Evolutionary conservation across 2,113 vertebrate genomes (phyloP), one percentile per base, ranked within the genome.

Genomic region (Rhodinocichla rosea): DNA sequence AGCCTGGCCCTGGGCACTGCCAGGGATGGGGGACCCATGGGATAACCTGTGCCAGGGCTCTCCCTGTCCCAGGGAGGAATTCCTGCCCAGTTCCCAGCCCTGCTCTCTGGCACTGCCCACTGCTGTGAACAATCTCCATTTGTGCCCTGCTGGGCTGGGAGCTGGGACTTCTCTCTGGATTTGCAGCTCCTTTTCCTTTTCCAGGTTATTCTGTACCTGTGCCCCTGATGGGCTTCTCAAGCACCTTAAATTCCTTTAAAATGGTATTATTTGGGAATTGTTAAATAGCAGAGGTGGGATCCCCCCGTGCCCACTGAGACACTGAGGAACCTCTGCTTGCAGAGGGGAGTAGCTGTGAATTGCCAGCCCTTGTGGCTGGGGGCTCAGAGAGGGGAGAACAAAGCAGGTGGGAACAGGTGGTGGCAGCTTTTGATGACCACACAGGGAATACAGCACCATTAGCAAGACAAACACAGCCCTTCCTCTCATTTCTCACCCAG

Each of bases 361-460:
- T 30, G 19, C 49, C 71, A 52, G 5, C 59, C 63, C 4, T 3
- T 13, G 80, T 28, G 65, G 65, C 62, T 30, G 82, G 62, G 49
- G 62, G 32, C 32, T 35, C 59, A 23, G 15, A 69, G 55, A n/a
- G 40, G 12, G 30, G 1, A 55, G 50, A 74, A 81, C 39, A 87
- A 77, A 94, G 89, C 59, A 90, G 77, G 77, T n/a, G 83, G 71
- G 87, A 62, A 73, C 40, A 40, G 83, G 83, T 49, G 55, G 45
- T 52, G 42, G 62, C 94, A 91, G 87, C 57, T 45, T 76, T 47
- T 64, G 81, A 60, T 78, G 70, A 45, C 52, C 85, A 74, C 74
- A 63, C 28, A 50, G 37, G 44, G 83, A 53, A 71, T 4, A 57
- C 50, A 82, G 27, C 59, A 78, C 42, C 89, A 55, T 81, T 83